Evolutionary conservation across 2,113 vertebrate species (phyloP).

Genomic region (Caretta caretta): DNA sequence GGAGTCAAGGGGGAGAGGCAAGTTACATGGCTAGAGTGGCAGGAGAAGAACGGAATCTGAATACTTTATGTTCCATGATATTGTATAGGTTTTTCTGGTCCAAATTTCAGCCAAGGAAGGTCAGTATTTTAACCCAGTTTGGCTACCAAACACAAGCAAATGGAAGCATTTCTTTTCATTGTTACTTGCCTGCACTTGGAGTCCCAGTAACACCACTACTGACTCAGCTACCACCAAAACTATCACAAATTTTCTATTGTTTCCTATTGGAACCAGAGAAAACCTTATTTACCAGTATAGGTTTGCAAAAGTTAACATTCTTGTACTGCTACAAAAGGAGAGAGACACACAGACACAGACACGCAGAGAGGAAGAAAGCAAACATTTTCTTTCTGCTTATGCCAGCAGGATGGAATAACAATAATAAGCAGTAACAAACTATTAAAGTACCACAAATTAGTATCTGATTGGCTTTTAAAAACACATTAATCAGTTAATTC

Average conservation of each 20-base stretch:
- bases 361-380: neutral
- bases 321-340: neutral
- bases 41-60: neutral
- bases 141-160: neutral
- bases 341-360: neutral
- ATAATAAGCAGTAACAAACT: conserved; percentile 47
- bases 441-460: conserved; percentile 74
- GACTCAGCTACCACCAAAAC: neutral
- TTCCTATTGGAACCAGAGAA: neutral
- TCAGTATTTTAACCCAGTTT: neutral
- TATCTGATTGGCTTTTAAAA: conserved; percentile 78
- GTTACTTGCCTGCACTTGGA: neutral
- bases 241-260: neutral
- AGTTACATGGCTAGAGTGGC: neutral
- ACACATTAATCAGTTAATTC: conserved; percentile 78
- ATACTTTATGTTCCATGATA: neutral
- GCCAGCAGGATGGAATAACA: conserved; percentile 27
- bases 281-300: neutral
- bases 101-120: neutral
- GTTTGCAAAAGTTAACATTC: neutral
- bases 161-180: neutral
- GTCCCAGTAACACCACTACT: neutral
- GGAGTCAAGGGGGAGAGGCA: neutral
- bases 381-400: conserved; percentile 57
- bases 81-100: neutral